Base-by-base conservation (phyloP, 2,113 vertebrate species). In the Piprites chloris region DNA sequence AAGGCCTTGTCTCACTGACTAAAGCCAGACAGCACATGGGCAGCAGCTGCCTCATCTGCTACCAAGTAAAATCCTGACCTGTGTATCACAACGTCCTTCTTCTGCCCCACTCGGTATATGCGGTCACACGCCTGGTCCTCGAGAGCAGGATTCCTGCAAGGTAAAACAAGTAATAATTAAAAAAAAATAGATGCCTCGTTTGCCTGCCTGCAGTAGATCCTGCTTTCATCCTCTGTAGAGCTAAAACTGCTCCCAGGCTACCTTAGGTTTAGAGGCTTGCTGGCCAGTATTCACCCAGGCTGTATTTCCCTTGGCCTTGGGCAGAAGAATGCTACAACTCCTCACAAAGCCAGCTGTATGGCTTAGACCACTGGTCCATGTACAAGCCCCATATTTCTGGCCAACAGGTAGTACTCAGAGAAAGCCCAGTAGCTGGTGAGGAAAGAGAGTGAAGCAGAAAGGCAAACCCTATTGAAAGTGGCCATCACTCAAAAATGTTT, bases 61-160 rank as follows among this genome's bases (percentile, higher is more conserved):
- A 61, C 59, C 24, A 44, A 41, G 49, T 46, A 32, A 78, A 71
- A 56, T 44, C 46, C 82, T 98, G 90, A 99, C 99, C 98, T 99
- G 98, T 99, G 99, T 78, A 99, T 98, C 44, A 98, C 98, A 76
- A 99, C 99, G n/a, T 99, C 98, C 73, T 97, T 98, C 61, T 59
- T 63, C 95, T 99, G 99, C 77, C 99, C 99, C 3, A 99, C 98
- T 83, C 99, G 98, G 95, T 99, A 99, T 97, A 99, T 99, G 13
- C 99, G 97, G 92, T 99, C 99, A 96, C 99, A 99, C 9, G 99
- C 99, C 97, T 99, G 99, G 89, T 99, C 99, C 93, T 99, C 99
- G 2, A 99, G 96, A 26, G 99, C 99, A 30, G 99, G 99, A 90
- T 99, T 99, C 99, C 99, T 99, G 92, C 47, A 76, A 86, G 21